Evolutionary conservation across 2,888 invertebrate species (phyloP).

Genomic region (Parapristionchus giblindavisi): DNA sequence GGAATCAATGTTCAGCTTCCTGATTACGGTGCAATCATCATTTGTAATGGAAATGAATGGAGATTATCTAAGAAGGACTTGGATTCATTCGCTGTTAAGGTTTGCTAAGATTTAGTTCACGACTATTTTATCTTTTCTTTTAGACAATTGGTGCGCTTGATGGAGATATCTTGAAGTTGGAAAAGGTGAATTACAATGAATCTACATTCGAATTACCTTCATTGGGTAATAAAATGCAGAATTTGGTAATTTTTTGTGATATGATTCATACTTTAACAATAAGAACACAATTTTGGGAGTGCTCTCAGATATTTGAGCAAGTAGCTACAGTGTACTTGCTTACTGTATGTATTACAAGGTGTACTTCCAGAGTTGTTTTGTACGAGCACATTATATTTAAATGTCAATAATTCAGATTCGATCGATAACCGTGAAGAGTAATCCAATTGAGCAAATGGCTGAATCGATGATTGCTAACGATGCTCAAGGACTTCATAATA

Average conservation of each 20-base stretch:
- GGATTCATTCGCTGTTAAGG: not conserved
- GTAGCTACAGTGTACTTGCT: too few relatives aligned
- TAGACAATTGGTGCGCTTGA: slow-evolving; percentile 23
- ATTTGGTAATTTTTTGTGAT: slow-evolving; percentile 16
- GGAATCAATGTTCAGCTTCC: not conserved
- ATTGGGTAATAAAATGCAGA: slow-evolving; percentile 24
- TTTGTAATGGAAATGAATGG: not conserved
- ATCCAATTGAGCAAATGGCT: not conserved
- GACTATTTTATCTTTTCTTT: not conserved
- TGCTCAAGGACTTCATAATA: too few relatives aligned
- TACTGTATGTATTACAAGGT: too few relatives aligned
- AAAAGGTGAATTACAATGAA: slow-evolving; percentile 20
- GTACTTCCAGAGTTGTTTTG: too few relatives aligned
- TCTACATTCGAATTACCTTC: slow-evolving; percentile 22
- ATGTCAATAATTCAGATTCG: slow-evolving; percentile 12
- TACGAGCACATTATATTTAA: too few relatives aligned
- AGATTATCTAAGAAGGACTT: slow-evolving; percentile 18
- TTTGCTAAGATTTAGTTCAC: not conserved
- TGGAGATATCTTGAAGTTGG: slow-evolving; percentile 12
- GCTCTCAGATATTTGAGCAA: too few relatives aligned
- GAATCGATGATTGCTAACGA: not conserved
- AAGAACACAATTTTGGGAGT: too few relatives aligned
- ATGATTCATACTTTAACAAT: too few relatives aligned
- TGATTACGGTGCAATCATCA: slow-evolving; percentile 22
- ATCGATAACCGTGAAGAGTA: slow-evolving; percentile 7